phyloP scores from a whole-genome alignment of 2,797 vertebrate species.

The Gallinago nigripennis region DNA sequence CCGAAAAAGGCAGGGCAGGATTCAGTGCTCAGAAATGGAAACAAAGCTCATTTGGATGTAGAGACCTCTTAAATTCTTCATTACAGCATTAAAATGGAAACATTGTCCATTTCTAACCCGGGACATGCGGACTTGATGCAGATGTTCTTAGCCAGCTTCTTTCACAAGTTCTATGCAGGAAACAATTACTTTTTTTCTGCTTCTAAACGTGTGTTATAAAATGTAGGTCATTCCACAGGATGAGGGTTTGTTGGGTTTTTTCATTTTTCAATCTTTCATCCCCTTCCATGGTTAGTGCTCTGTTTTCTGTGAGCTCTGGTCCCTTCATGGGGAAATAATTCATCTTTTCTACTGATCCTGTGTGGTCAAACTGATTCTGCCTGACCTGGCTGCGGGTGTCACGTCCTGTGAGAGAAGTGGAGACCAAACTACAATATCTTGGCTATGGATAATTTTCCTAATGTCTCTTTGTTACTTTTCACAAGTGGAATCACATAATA shows the following conservation, averaged over 20 bases:
- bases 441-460: neutral
- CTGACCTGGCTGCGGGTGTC: neutral
- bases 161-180: neutral
- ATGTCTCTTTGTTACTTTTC: neutral
- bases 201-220: neutral
- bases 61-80: constrained; percentile 5
- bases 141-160: neutral
- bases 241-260: rapidly evolving
- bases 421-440: neutral
- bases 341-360: neutral
- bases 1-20: neutral
- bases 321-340: neutral
- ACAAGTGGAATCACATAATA: neutral
- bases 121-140: neutral
- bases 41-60: neutral
- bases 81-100: neutral
- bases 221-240: neutral
- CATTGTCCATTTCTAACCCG: neutral
- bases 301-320: neutral
- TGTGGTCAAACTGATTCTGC: neutral
- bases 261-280: neutral
- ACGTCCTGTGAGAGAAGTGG: neutral
- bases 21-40: neutral
- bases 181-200: neutral
- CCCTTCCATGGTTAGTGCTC: neutral